Evolutionary conservation across 2,797 vertebrate species (phyloP), one percentile per base, ranked within the genome.

Genomic region (Ptychadena robeensis): DNA sequence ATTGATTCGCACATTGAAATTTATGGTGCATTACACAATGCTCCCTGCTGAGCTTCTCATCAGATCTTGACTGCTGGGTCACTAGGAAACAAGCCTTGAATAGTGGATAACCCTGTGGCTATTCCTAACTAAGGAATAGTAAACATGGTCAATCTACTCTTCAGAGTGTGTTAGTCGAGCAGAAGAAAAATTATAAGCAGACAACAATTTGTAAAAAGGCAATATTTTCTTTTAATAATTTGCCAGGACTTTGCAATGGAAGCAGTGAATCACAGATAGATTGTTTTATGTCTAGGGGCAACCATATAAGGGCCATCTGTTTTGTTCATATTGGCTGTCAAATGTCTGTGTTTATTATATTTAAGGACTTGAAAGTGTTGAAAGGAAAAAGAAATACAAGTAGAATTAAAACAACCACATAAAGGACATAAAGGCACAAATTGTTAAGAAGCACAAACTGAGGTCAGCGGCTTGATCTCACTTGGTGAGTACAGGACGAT

Each of bases 51-150:
- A 85, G 93, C 86, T 88, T 88, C 59, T 93, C 90, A 90, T 94
- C 91, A 93, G 91, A 90, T 88, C 90, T 91, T 92, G 85, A 87
- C 91, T 87, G 84, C 86, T 0, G 38, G 90, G 92, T 93, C 92
- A 91, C 80, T 81, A 88, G 87, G 90, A 95, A 94, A 95, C 87
- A 94, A 96, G 94, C 92, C 91, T 89, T 90, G 90, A 94, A 92
- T 89, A 88, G 90, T 92, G 92, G 93, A 94, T 90, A 93, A 93
- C 89, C 89, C 89, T 88, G 89, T 92, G 93, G 93, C 94, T 94
- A 89, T 92, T 88, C 90, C 91, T 93, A 91, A 91, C 93, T 89
- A 88, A 86, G 87, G 91, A 91, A 92, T 91, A 88, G 80, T 86
- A 90, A 90, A 88, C 76, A 89, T 25, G 73, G 89, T 73, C 86